phyloP scores from a whole-genome alignment of 2,113 vertebrate species.

The Craseonycteris thonglongyai region DNA sequence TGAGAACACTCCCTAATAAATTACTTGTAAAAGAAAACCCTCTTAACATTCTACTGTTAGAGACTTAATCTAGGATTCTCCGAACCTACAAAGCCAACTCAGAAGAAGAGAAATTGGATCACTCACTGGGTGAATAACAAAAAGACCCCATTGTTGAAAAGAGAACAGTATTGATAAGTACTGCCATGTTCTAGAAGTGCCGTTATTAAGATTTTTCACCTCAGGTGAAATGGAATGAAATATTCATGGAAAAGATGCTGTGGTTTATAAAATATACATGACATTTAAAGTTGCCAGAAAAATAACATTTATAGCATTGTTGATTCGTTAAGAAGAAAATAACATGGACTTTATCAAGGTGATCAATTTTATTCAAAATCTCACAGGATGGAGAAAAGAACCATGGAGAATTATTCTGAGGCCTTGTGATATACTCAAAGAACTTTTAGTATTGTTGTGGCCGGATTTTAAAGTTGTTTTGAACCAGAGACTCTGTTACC shows the following conservation, averaged over 20 bases:
- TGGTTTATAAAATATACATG: background rate
- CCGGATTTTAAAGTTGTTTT: background rate
- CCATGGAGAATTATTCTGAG: background rate
- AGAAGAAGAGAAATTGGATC: background rate
- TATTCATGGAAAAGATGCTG: background rate
- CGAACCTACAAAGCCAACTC: background rate
- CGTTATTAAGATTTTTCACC: background rate
- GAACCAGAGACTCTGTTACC: background rate
- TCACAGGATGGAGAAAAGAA: background rate
- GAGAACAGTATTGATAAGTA: background rate
- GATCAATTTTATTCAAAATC: background rate
- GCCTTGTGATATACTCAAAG: background rate
- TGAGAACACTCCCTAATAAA: background rate
- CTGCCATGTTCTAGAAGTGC: background rate
- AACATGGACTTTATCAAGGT: background rate
- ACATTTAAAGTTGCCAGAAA: background rate
- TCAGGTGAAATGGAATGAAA: background rate
- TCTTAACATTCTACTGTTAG: background rate
- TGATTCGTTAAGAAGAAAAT: background rate
- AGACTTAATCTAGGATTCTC: background rate
- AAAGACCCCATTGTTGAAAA: background rate
- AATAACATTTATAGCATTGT: background rate
- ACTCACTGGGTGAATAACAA: background rate
- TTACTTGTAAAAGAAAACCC: background rate
- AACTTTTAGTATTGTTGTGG: background rate